Evolutionary conservation across 2,888 invertebrate species (phyloP).

Genomic region (Chloroclystis v-ata): DNA sequence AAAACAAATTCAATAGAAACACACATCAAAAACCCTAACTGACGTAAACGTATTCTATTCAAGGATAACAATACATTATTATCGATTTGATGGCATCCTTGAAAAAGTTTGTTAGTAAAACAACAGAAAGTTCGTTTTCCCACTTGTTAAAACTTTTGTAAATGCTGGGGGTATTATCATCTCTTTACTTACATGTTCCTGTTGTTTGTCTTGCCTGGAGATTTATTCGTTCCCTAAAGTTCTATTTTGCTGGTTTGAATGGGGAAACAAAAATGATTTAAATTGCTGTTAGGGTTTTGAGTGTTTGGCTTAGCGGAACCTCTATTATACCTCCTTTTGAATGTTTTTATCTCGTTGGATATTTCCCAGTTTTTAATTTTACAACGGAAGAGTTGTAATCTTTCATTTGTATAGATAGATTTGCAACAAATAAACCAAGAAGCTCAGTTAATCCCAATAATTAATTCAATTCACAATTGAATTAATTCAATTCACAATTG

Average conservation of each 20-base stretch:
- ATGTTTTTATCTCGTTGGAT: too few species aligned
- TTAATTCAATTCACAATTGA: too few species aligned
- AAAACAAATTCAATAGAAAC: conserved; percentile 9
- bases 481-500: too few species aligned
- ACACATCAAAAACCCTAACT: conserved; percentile 4
- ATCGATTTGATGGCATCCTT: conserved; percentile 30
- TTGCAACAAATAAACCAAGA: too few species aligned
- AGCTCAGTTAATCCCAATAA: too few species aligned
- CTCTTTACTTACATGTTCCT: conserved; percentile 33
- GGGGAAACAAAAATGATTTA: conserved; percentile 25
- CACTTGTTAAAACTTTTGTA: conserved; percentile 34
- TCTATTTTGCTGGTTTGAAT: conserved; percentile 26
- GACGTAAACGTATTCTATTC: conserved; percentile 15
- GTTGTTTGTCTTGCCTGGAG: conserved; percentile 30
- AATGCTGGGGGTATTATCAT: conserved; percentile 32
- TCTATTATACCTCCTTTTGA: conserved; percentile 2
- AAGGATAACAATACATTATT: conserved; percentile 24
- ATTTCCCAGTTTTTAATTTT: too few species aligned
- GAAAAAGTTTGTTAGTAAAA: conserved; percentile 31
- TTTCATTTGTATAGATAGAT: too few species aligned
- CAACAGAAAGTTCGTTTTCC: conserved; percentile 30
- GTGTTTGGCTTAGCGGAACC: conserved; percentile 8
- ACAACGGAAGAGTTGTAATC: too few species aligned
- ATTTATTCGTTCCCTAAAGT: conserved; percentile 29
- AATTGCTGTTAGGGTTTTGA: conserved; percentile 17